Conservation (phyloP, 2,797 vertebrate species). For the Mus caroli region DNA sequence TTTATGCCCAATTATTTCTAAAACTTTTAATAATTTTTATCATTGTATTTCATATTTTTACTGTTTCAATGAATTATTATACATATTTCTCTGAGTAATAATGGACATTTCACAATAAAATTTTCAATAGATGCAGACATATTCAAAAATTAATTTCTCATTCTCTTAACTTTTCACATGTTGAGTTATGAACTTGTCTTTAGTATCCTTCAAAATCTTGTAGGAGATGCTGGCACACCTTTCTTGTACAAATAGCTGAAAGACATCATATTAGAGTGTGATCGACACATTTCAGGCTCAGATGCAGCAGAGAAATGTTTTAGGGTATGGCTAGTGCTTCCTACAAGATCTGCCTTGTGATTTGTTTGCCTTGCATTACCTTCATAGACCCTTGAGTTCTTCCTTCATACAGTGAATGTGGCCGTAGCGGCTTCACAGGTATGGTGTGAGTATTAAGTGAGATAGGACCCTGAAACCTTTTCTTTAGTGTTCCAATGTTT, state of each 20-base stretch:
- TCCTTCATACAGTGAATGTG: neutral
- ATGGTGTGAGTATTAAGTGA: neutral
- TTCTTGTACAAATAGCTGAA: slow-evolving; percentile 13
- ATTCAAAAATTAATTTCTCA: slow-evolving; percentile 36
- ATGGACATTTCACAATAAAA: neutral
- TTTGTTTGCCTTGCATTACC: neutral
- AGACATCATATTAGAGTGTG: neutral
- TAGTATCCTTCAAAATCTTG: neutral
- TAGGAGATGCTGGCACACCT: neutral
- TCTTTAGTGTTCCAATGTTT: neutral
- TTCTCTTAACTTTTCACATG: slow-evolving; percentile 18
- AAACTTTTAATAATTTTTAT: neutral
- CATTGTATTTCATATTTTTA: slow-evolving; percentile 7
- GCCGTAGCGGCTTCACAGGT: neutral
- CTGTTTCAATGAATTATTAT: neutral
- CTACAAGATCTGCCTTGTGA: neutral
- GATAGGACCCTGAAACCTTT: neutral
- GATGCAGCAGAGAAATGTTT: neutral
- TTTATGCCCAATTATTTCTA: slow-evolving; percentile 2
- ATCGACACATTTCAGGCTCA: neutral
- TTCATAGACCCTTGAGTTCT: neutral
- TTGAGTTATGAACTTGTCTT: slow-evolving; percentile 42
- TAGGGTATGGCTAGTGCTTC: neutral
- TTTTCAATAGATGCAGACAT: slow-evolving; percentile 45
- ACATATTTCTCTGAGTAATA: slow-evolving; percentile 9